A percentile compares a stretch with the other conserved stretches of the same genome.
Evolutionary conservation across 2,113 vertebrate species (phyloP).

Genomic region (Myiozetetes cayanensis): DNA sequence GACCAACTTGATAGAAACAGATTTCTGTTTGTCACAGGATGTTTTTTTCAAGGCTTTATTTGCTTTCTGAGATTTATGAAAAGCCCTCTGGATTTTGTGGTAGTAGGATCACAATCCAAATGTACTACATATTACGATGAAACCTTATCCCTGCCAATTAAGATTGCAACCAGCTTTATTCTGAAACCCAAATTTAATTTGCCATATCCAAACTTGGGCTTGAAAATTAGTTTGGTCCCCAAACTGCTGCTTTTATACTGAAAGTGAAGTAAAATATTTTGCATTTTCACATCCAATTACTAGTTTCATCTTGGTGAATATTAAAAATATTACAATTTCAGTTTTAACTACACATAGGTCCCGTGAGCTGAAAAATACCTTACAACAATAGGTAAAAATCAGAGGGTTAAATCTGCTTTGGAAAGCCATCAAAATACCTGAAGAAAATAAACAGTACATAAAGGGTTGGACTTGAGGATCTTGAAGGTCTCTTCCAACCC

Average conservation of each 20-base stretch:
- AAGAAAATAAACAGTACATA: neutral
- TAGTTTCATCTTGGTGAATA: neutral
- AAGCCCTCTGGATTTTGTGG: neutral
- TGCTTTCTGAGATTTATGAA: neutral
- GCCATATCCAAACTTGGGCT: neutral
- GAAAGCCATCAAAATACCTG: neutral
- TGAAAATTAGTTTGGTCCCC: neutral
- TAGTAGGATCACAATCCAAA: neutral
- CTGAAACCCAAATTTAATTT: slow-evolving; percentile 18
- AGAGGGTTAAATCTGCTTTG: neutral
- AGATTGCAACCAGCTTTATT: neutral
- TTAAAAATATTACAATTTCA: neutral
- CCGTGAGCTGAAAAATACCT: neutral
- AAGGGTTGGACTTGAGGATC: neutral
- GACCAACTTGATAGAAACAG: neutral
- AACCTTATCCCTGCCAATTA: neutral
- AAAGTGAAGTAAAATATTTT: neutral
- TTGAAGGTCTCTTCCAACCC: too few relatives aligned
- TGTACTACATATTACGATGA: neutral
- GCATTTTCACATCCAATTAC: neutral
- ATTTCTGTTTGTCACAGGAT: neutral
- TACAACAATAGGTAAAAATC: neutral
- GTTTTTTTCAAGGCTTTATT: neutral
- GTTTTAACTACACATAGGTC: neutral
- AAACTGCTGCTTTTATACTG: neutral